Evolutionary conservation across 2,888 invertebrate species (phyloP), one percentile per base, ranked within the genome.

Genomic region (Rhyacophila evoluta): DNA sequence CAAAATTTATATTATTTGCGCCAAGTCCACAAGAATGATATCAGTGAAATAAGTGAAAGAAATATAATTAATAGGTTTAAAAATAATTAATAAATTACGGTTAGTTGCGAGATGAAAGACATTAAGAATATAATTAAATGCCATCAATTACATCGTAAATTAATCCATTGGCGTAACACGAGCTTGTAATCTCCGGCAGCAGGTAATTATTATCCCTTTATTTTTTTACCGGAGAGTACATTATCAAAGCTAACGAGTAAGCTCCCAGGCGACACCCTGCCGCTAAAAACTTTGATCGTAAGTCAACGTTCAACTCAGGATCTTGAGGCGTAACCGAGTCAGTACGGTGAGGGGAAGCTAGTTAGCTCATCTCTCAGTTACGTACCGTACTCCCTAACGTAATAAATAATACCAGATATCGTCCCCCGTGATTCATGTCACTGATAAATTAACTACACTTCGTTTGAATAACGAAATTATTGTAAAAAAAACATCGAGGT

Each of bases 381-480:
- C 8, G 55, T 25, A 55, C 19, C n/a, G n/a, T n/a, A n/a, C n/a
- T n/a, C n/a, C 10, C 25, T 55, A 6, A 33, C 29, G 29, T 80
- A 80, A 80, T 80, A 81, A 78, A 81, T 81, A 81, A 81, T 77
- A 75, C 74, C 75, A n/a, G 82, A 80, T 80, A 82, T 79, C 79
- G 78, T 78, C 78, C 55, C 38, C 76, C 72, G 79, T 82, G 82
- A 82, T 79, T 82, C 79, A 80, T 82, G 79, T 70, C 77, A 73
- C 78, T 78, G 79, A 81, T 82, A 79, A 82, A 82, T 82, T 82
- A 75, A 36, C 68, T 79, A 79, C 77, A 80, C 82, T 82, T 81
- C 75, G 76, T 80, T 79, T 78, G 73, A 79, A 79, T 72, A 8
- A 19, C 10, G 15, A 39, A n/a, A n/a, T 33, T 4, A 33, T 33